phyloP scores from a whole-genome alignment of 1,140 invertebrate species.

The Neodiprion pinetum region DNA sequence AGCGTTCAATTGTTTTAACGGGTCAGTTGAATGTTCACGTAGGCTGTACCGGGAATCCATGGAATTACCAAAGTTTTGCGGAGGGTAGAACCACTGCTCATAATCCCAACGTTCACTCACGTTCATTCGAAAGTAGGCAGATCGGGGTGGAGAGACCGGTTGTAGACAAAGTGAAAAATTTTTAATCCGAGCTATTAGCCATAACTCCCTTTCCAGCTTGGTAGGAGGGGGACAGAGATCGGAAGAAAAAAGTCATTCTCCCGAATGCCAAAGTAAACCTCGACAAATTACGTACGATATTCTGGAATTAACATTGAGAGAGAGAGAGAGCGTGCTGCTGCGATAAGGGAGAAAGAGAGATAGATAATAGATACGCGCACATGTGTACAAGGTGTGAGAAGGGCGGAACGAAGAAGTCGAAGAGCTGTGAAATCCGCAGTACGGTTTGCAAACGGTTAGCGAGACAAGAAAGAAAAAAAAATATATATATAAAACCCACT shows the following conservation, averaged over 20 bases:
- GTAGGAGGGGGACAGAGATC: background rate
- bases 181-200: background rate
- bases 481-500: background rate
- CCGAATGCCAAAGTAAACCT: too few species aligned
- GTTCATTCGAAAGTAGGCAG: background rate
- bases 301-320: too few species aligned
- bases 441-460: slow-evolving; percentile 1
- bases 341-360: background rate
- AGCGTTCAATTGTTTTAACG: slow-evolving; percentile 4
- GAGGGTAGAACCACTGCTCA: slow-evolving; percentile 4
- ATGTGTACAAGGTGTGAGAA: background rate
- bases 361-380: background rate
- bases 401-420: background rate
- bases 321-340: background rate
- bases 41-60: background rate
- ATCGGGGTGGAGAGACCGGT: background rate
- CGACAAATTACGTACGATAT: too few species aligned
- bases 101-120: background rate
- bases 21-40: background rate
- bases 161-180: background rate
- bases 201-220: background rate
- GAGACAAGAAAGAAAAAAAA: background rate
- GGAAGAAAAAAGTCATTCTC: too few species aligned
- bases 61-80: background rate
- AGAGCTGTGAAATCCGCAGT: slow-evolving; percentile 4